Base-by-base conservation (phyloP, 2,113 vertebrate species). In the Cyanocitta stelleri region DNA sequence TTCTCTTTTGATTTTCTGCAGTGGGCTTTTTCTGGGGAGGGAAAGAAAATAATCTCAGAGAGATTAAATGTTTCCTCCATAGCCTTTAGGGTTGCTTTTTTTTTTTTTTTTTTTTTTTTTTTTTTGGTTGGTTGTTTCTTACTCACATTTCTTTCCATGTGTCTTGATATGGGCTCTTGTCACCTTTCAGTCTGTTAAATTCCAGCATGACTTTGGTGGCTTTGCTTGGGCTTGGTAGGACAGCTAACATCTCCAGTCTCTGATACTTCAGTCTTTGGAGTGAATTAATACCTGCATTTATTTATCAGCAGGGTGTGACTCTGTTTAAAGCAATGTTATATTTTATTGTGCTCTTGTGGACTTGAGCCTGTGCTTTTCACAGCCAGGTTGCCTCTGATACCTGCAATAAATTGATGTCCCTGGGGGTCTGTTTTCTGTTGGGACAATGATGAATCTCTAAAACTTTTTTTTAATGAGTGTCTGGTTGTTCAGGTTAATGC, bases 121-220 rank as follows among this genome's bases (percentile, higher is more conserved):
- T 67, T 3, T 14, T 56, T 41, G 13, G 6, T 58, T 26, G 6
- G 3, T 21, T 79, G n/a, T 29, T n/a, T 24, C 4, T 9, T 69
- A 5, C 11, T 81, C 0, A 0, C 24, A 20, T 68, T 16, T 76
- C 17, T 89, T 92, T 33, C 23, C 3, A 3, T 20, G 12, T 82
- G 6, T 78, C n/a, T 91, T 61, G 16, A 19, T 75, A 43, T 2
- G 5, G 39, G 8, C 10, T 64, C 2, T 51, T 46, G 33, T 52
- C 17, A 44, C 37, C 22, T 68, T 87, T 61, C 48, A 26, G 11
- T 54, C 24, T 74, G 19, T 56, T 80, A n/a, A 66, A 43, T 77
- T 87, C 27, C 37, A 44, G 23, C 9, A 8, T 37, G 44, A 20
- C 35, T 85, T 91, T 19, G 0, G 1, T 5, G 3, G 17, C 29